Evolutionary conservation across 2,113 vertebrate genomes (phyloP).

Genomic region (Bombycilla garrulus): DNA sequence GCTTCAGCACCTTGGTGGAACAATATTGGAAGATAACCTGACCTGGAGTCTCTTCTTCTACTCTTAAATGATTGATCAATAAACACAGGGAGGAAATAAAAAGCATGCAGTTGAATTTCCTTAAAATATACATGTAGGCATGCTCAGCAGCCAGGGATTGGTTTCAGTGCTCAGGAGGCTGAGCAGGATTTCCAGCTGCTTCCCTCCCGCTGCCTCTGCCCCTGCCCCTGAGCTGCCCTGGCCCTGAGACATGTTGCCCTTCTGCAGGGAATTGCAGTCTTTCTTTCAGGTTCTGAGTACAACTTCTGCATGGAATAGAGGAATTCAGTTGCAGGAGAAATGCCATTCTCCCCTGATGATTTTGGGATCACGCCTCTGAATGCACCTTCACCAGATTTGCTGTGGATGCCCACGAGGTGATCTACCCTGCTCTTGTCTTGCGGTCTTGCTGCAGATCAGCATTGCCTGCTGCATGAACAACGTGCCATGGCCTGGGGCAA

Average conservation of each 20-base stretch:
- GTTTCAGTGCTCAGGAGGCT: not conserved
- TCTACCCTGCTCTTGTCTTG: not conserved
- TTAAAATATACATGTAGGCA: not conserved
- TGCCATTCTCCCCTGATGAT: not conserved
- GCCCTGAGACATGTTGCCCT: not conserved
- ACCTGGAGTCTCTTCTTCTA: not conserved
- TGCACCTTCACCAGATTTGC: not conserved
- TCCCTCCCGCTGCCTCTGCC: not conserved
- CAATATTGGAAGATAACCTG: not conserved
- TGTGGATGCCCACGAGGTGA: not conserved
- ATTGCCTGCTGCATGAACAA: slow-evolving; percentile 3
- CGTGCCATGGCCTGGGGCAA: slow-evolving; percentile 11
- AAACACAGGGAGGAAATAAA: not conserved
- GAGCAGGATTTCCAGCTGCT: not conserved
- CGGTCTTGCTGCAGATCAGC: slow-evolving; percentile 10
- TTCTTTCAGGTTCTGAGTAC: not conserved
- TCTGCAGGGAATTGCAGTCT: not conserved
- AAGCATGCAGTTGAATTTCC: not conserved
- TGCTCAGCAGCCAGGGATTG: not conserved
- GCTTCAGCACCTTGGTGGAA: not conserved
- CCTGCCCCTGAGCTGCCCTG: not conserved
- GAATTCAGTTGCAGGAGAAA: not conserved
- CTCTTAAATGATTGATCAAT: slow-evolving; percentile 5
- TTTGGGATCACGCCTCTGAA: not conserved
- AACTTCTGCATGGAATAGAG: not conserved